Percentiles rank a stretch among this genome's conserved stretches.
phyloP scores from a whole-genome alignment of 2,797 vertebrate species.

The Sebastes glaucus region DNA sequence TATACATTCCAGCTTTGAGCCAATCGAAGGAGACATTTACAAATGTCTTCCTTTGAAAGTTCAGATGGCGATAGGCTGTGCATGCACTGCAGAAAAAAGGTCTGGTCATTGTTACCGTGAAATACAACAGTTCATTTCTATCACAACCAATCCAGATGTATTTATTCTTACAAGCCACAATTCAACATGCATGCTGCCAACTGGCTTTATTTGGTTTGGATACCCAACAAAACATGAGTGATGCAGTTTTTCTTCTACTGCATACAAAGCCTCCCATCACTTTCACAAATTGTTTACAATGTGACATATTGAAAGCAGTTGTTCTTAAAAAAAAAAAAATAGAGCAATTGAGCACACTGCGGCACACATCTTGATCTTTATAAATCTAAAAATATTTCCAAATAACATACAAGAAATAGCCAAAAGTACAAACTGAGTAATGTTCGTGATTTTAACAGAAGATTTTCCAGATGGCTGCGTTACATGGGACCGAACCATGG shows the following conservation, averaged over 20 bases:
- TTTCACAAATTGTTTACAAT: slow-evolving; percentile 39
- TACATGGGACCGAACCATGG: slow-evolving; percentile 13
- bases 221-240: slow-evolving; percentile 11
- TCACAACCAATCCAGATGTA: slow-evolving; percentile 19
- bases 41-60: slow-evolving; percentile 38
- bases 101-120: slow-evolving; percentile 31
- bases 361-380: slow-evolving; percentile 30
- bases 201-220: slow-evolving; percentile 36
- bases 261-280: slow-evolving; percentile 1
- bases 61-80: slow-evolving; percentile 11
- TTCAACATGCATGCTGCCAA: slow-evolving; percentile 8
- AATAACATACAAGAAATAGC: slow-evolving; percentile 38
- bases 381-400: slow-evolving; percentile 32
- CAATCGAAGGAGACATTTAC: slow-evolving; percentile 8
- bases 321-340: background rate
- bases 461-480: slow-evolving; percentile 45
- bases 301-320: slow-evolving; percentile 43
- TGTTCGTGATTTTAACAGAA: slow-evolving; percentile 35
- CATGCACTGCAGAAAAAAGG: background rate
- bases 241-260: slow-evolving; percentile 7
- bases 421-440: slow-evolving; percentile 27
- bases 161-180: slow-evolving; percentile 26
- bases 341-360: background rate
- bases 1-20: slow-evolving; percentile 21
- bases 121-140: slow-evolving; percentile 16